These are phyloP conservation scores for Ceyx margarethae DNA, from an alignment of 2,113 vertebrate genomes.

Conservation along the genomic window DNA sequence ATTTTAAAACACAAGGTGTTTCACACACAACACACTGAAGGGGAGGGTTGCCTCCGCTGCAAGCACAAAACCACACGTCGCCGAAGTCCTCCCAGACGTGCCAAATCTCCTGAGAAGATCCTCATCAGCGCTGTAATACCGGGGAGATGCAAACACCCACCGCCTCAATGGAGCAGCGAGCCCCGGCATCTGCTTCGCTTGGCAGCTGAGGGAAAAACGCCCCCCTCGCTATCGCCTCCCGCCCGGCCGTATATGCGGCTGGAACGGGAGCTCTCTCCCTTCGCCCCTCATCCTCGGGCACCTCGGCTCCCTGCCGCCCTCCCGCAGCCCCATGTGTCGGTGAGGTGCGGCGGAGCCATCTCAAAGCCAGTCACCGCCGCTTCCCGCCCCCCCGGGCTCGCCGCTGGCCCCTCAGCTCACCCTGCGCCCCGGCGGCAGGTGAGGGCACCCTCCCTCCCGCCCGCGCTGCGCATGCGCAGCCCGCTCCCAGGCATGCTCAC, in stretches of 20 bases:
- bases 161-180: neutral
- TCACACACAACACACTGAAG: neutral
- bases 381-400: rapidly evolving
- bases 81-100: neutral
- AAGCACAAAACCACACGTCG: neutral
- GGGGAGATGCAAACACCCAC: neutral
- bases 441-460: neutral
- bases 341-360: no score
- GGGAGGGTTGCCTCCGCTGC: neutral
- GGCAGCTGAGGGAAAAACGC: neutral
- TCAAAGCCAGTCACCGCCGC: rapidly evolving
- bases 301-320: neutral
- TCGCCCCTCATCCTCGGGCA: neutral
- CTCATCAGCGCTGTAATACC: rapidly evolving
- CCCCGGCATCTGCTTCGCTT: neutral
- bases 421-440: neutral
- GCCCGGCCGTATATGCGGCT: neutral
- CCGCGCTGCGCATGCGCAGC: slow-evolving; percentile 29
- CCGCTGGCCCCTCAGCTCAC: neutral
- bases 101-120: neutral
- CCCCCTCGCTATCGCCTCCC: neutral
- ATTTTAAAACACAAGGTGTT: neutral
- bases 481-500: slow-evolving; percentile 49
- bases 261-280: neutral
- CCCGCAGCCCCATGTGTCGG: neutral